These are phyloP conservation scores for Agrotis clavis DNA, from an alignment of 2,888 invertebrate species.

Conservation along the genomic window DNA sequence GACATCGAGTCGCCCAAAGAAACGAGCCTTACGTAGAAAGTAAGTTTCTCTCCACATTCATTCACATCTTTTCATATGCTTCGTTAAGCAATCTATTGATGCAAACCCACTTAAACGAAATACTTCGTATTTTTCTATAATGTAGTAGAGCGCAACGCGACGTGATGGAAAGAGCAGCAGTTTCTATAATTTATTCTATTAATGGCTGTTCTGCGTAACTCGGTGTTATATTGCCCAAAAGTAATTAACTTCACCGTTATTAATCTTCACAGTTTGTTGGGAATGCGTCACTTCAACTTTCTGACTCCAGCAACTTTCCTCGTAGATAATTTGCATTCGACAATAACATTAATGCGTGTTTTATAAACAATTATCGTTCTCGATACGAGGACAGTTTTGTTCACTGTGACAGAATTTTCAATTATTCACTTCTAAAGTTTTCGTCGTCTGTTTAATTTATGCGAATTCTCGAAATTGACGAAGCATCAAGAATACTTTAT, in stretches of 20 bases:
- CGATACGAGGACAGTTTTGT: not conserved
- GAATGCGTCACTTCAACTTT: conserved; percentile 69
- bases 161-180: conserved; percentile 31
- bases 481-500: no score
- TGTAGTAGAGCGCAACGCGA: conserved; percentile 8
- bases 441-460: not conserved
- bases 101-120: conserved; percentile 1
- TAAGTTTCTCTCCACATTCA: not conserved
- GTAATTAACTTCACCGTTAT: conserved; percentile 78
- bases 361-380: conserved; percentile 1
- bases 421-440: conserved; percentile 27
- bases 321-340: conserved; percentile 48
- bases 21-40: not conserved
- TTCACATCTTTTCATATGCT: conserved; percentile 5
- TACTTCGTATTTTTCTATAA: not conserved
- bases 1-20: conserved; percentile 2
- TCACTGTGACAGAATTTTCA: conserved; percentile 19
- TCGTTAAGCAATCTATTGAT: conserved; percentile 2
- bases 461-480: no score
- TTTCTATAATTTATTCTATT: conserved; percentile 75
- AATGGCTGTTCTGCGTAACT: conserved; percentile 63
- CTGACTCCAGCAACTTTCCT: conserved; percentile 57
- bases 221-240: conserved; percentile 70
- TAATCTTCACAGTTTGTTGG: conserved; percentile 73
- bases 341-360: conserved; percentile 25